Base-by-base conservation (phyloP, 2,888 invertebrate species). In the Leptinotarsa tumamoca region DNA sequence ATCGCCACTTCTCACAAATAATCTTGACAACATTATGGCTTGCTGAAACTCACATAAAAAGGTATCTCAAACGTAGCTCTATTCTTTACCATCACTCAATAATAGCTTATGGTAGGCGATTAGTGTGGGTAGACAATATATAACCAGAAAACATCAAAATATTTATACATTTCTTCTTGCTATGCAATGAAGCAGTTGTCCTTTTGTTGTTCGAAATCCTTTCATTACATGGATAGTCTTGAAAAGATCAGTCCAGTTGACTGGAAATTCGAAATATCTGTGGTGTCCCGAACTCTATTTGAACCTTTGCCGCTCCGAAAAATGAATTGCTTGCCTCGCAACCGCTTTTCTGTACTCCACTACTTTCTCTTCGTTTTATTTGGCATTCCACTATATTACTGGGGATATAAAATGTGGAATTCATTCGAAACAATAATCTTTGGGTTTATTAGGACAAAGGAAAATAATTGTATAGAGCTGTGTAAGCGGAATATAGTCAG, bases 371-470 rank as follows among this genome's bases (percentile, higher is more conserved):
- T 72, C 56, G 67, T 68, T 71, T 72, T 63, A 61, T 75, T 69
- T 72, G 69, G 61, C 72, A 49, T 75, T 72, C 68, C 54, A 33
- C 67, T 71, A 72, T 63, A 72, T 75, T 75, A 75, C 69, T 72
- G 67, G 63, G 72, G 56, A 72, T 72, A 72, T 75, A 75, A 75
- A 75, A 72, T 69, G 75, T 69, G 61, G 72, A 75, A 75, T 72
- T 75, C 75, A 75, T 67, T 75, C 52, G 75, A 75, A 75, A 72
- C 72, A 75, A 75, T 75, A 75, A 75, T 75, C 75, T 75, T 58
- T 68, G 72, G 72, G 75, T 72, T 75, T 75, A 75, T 75, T 75
- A 75, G 66, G 66, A 72, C 61, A 68, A 58, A 63, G 43, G 33
- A 72, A 72, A 56, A 70, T 67, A 69, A 72, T 43, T 68, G 54